phyloP scores from a whole-genome alignment of 2,113 vertebrate species.

The Hemibagrus wyckioides region DNA sequence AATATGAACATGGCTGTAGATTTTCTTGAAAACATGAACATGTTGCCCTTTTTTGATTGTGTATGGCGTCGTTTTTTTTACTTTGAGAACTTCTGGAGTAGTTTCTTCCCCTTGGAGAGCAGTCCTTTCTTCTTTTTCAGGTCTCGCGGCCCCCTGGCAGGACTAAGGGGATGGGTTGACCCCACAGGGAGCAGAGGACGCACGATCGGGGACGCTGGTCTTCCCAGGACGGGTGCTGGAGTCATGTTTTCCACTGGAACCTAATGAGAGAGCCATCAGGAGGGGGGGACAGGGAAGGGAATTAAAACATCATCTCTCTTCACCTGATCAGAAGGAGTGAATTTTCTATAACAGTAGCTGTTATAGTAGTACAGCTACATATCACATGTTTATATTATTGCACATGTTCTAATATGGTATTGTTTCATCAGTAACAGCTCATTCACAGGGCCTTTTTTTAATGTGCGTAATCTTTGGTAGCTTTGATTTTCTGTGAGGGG shows the following conservation, averaged over 20 bases:
- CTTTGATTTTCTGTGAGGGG: not conserved
- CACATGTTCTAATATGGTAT: not conserved
- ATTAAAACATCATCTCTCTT: slow-evolving; percentile 61
- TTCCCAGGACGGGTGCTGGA: slow-evolving; percentile 69
- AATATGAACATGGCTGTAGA: slow-evolving; percentile 18
- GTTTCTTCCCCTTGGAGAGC: slow-evolving; percentile 96
- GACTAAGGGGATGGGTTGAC: slow-evolving; percentile 85
- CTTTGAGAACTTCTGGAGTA: slow-evolving; percentile 89
- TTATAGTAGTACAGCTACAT: not conserved
- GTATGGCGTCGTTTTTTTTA: slow-evolving; percentile 64
- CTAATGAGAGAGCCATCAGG: slow-evolving; percentile 77
- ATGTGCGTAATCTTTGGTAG: not conserved
- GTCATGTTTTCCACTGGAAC: slow-evolving; percentile 82
- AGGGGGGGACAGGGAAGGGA: slow-evolving; percentile 57
- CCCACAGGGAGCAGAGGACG: slow-evolving; percentile 77
- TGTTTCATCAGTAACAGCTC: not conserved
- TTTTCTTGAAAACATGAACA: not conserved
- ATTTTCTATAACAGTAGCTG: not conserved
- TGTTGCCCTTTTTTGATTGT: slow-evolving; percentile 21
- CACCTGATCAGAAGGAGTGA: not conserved
- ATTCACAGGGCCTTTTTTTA: not conserved
- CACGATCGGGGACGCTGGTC: slow-evolving; percentile 86
- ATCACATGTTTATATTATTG: not conserved
- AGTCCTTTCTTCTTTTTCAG: slow-evolving; percentile 98
- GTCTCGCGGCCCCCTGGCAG: slow-evolving; percentile 79